phyloP scores from a whole-genome alignment of 2,797 vertebrate genomes.

The Chrosomus eos region DNA sequence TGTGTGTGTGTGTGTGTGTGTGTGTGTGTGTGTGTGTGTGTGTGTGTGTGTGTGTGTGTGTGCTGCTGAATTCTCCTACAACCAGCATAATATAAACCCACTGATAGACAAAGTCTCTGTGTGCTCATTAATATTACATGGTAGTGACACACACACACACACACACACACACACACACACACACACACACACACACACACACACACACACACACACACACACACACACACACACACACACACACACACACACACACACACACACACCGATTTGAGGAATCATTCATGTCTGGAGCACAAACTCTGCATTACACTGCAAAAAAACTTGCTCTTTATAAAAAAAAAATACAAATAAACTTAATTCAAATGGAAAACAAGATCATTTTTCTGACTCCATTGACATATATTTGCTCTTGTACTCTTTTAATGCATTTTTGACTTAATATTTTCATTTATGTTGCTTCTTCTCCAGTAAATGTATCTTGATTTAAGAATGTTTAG shows the following conservation, averaged over 20 bases:
- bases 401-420: not conserved
- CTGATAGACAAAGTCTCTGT: conserved; percentile 55
- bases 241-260: not conserved
- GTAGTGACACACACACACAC: conserved; percentile 67
- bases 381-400: no score
- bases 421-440: no score
- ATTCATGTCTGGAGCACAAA: no score
- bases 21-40: conserved; percentile 37
- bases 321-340: no score
- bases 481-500: not conserved
- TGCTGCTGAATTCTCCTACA: conserved; percentile 55
- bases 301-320: no score
- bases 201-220: conserved; percentile 23
- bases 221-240: no score
- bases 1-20: conserved; percentile 37
- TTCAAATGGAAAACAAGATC: no score
- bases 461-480: no score
- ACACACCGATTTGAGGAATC: no score
- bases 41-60: conserved; percentile 39
- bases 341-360: no score
- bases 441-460: no score
- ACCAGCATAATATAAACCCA: conserved; percentile 48
- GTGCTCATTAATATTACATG: conserved; percentile 78
- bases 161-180: conserved; percentile 39
- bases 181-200: conserved; percentile 54